These are phyloP conservation scores for Lacerta bilineata DNA, from an alignment of 2,797 vertebrate species.

Conservation along the genomic window DNA sequence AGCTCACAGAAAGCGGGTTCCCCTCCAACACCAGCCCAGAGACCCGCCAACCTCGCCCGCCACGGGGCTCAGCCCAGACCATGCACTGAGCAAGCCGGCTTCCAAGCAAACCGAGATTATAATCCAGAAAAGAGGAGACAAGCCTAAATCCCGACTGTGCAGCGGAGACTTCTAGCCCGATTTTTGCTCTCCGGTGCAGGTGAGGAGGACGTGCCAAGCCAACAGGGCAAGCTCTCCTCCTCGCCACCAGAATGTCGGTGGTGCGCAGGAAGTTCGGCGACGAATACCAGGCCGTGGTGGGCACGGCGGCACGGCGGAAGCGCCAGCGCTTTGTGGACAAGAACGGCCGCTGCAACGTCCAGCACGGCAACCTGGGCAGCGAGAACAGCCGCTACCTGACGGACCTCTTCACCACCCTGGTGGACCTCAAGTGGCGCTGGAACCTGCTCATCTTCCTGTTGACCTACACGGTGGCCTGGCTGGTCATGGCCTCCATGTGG, in stretches of 20 bases:
- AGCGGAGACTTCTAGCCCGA: not conserved
- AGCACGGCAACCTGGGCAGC: constrained; percentile 92
- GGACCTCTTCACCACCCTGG: constrained; percentile 92
- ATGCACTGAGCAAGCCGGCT: not conserved
- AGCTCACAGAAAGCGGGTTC: too few species aligned
- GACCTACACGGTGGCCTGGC: constrained; percentile 92
- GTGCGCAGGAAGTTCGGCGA: constrained; percentile 89
- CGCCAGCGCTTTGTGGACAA: constrained; percentile 93
- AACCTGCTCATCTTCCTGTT: constrained; percentile 93
- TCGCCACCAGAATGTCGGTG: constrained; percentile 80
- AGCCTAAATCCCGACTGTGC: not conserved
- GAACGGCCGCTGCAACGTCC: constrained; percentile 93
- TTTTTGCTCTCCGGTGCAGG: not conserved
- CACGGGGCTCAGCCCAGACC: not conserved
- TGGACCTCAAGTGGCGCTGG: constrained; percentile 95
- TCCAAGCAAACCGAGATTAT: not conserved
- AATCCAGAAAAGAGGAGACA: too few species aligned
- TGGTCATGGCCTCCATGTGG: constrained; percentile 96
- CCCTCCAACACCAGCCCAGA: not conserved
- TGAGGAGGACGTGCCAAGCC: not conserved
- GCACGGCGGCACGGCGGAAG: constrained; percentile 79
- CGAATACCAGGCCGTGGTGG: constrained; percentile 88
- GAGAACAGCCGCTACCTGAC: constrained; percentile 92
- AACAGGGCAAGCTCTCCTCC: too few species aligned
- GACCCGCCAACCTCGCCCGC: too few species aligned